Conservation (phyloP, 2,113 vertebrate species). For the Orientallactaga bullata region DNA sequence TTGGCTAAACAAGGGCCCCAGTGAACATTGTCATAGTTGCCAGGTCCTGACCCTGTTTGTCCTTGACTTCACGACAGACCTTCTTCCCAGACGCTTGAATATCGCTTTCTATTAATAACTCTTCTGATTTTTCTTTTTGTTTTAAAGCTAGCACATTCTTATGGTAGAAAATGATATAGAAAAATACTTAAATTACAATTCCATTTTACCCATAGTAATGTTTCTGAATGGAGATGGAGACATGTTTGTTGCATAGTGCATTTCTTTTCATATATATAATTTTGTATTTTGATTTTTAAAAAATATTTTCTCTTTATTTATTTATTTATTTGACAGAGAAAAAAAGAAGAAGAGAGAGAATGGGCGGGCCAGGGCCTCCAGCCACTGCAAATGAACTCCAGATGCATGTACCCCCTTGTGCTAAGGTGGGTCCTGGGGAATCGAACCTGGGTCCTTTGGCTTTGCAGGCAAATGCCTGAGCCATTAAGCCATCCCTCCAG, state of each 20-base stretch:
- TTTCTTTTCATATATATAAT: not conserved
- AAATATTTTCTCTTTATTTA: too few species aligned
- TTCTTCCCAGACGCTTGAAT: not conserved
- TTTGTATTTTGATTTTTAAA: not conserved
- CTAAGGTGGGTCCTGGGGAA: too few species aligned
- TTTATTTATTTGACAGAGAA: too few species aligned
- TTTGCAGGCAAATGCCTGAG: too few species aligned
- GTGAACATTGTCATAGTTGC: accelerated
- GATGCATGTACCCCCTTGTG: too few species aligned
- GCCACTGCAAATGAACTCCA: too few species aligned
- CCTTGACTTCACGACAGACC: not conserved
- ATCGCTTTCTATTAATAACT: constrained; percentile 58
- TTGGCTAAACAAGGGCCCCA: not conserved
- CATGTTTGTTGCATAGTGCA: too few species aligned
- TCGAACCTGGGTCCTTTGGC: too few species aligned
- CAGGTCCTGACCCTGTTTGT: not conserved
- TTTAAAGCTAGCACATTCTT: constrained; percentile 12
- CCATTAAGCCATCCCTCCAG: too few species aligned
- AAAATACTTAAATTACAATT: constrained; percentile 29
- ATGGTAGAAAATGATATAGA: not conserved
- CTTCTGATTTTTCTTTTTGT: constrained; percentile 31
- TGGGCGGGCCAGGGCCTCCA: too few species aligned
- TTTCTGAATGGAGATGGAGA: not conserved
- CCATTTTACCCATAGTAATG: not conserved
- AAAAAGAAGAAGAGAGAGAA: too few species aligned